Conservation (phyloP, 2,797 vertebrate species). For the Trematomus bernacchii region DNA sequence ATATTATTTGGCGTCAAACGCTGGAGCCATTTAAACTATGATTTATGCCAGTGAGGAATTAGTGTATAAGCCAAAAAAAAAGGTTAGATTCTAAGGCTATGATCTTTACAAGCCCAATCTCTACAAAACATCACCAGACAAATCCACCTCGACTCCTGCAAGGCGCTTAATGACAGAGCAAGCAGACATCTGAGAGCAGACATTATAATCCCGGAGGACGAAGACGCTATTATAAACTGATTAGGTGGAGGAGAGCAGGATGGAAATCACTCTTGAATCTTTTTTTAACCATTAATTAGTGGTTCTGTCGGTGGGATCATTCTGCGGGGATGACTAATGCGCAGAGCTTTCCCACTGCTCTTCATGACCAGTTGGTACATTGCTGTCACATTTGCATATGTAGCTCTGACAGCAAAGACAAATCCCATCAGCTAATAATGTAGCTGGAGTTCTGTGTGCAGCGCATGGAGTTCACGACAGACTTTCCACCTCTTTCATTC, state of each 20-base stretch:
- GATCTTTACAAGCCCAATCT: conserved; percentile 19
- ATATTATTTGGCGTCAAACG: too few relatives aligned
- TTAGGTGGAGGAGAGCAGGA: conserved; percentile 80
- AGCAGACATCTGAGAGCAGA: conserved; percentile 71
- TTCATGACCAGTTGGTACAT: conserved; percentile 75
- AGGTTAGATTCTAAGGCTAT: background rate
- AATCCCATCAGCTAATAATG: conserved; percentile 65
- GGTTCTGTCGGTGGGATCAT: conserved; percentile 77
- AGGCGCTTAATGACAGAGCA: conserved; percentile 68
- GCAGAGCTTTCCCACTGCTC: conserved; percentile 72
- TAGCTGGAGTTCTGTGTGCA: conserved; percentile 26
- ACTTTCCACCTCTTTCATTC: conserved; percentile 25
- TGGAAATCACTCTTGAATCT: conserved; percentile 79
- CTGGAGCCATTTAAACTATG: too few relatives aligned
- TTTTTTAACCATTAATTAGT: conserved; percentile 84
- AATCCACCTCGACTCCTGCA: conserved; percentile 47
- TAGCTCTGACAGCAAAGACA: conserved; percentile 68
- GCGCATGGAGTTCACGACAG: conserved; percentile 18
- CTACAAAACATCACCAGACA: conserved; percentile 36
- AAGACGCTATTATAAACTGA: conserved; percentile 81
- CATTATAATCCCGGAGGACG: conserved; percentile 75
- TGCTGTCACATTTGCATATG: conserved; percentile 80
- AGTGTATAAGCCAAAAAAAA: too few relatives aligned
- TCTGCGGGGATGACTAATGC: conserved; percentile 78
- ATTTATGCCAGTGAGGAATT: too few relatives aligned